Conservation (phyloP, 2,113 vertebrate species). For the Anolis sagrei region DNA sequence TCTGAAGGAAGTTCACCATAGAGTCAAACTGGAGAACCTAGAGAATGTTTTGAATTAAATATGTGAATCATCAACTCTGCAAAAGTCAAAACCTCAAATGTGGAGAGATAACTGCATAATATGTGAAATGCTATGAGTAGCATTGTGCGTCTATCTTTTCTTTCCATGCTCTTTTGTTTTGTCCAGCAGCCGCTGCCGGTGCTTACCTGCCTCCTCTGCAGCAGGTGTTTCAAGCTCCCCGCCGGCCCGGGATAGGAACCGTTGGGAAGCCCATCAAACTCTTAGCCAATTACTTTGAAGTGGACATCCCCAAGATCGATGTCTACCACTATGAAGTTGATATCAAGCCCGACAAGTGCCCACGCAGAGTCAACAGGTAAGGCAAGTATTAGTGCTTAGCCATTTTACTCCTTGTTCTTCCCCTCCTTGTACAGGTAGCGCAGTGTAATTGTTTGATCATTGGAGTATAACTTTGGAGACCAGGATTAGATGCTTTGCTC, state of each 20-base stretch:
- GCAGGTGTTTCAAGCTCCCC: conserved; percentile 98
- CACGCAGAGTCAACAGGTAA: conserved; percentile 98
- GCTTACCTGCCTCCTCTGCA: conserved; percentile 94
- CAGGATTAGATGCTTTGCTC: no score
- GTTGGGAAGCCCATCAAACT: conserved; percentile 99
- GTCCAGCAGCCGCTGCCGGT: conserved; percentile 87
- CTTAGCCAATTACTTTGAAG: conserved; percentile 99
- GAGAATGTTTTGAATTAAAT: no score
- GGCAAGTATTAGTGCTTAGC: conserved; percentile 57
- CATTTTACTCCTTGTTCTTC: not conserved
- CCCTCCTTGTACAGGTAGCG: not conserved
- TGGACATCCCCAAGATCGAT: conserved; percentile 99
- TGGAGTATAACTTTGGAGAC: not conserved
- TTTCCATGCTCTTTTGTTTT: not conserved
- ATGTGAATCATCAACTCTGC: no score
- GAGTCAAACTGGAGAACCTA: no score
- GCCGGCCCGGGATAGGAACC: conserved; percentile 96
- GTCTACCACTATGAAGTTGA: conserved; percentile 99
- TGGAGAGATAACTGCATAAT: no score
- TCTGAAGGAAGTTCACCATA: no score
- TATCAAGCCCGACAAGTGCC: conserved; percentile 99
- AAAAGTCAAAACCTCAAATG: no score
- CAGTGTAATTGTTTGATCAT: no score
- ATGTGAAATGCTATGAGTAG: no score
- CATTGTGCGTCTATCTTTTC: no score